Conservation (phyloP, 2,797 vertebrate species). For the Cottoperca gobio region DNA sequence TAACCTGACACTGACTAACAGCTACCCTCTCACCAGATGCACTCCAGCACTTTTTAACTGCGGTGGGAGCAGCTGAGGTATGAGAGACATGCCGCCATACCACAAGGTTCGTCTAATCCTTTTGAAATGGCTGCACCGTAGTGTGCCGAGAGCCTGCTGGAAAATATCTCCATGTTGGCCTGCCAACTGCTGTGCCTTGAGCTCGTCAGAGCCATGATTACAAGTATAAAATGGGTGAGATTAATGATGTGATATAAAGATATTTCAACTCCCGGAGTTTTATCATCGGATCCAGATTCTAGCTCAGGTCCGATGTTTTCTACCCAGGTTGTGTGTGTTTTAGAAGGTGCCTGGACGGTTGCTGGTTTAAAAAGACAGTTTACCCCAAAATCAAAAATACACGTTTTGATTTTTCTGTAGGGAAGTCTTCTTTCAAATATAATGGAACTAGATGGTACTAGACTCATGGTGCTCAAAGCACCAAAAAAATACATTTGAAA, state of each 20-base stretch:
- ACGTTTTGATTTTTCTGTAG: too few species aligned
- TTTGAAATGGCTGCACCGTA: constrained; percentile 39
- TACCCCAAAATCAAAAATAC: too few species aligned
- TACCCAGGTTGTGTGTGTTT: constrained; percentile 23
- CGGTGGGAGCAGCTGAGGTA: constrained; percentile 32
- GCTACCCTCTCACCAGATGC: constrained; percentile 13
- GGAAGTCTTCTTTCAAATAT: too few species aligned
- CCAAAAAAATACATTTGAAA: too few species aligned
- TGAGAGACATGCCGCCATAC: constrained; percentile 35
- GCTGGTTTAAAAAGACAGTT: constrained; percentile 14
- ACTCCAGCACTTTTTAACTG: constrained; percentile 25
- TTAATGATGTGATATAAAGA: constrained; percentile 68
- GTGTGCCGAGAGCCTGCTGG: constrained; percentile 51
- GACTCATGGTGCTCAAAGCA: too few species aligned
- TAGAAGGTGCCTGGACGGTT: constrained; percentile 25
- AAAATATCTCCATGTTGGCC: constrained; percentile 59
- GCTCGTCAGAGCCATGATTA: constrained; percentile 40
- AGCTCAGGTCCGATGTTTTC: constrained; percentile 20
- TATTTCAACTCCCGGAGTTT: constrained; percentile 48
- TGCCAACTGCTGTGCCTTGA: constrained; percentile 53
- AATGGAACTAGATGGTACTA: too few species aligned
- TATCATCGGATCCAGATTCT: constrained; percentile 19
- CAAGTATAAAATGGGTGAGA: constrained; percentile 62
- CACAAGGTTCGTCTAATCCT: constrained; percentile 59
- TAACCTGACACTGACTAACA: constrained; percentile 6